Evolutionary conservation across 2,797 vertebrate species (phyloP).

Genomic region (Nyctalus aviator): DNA sequence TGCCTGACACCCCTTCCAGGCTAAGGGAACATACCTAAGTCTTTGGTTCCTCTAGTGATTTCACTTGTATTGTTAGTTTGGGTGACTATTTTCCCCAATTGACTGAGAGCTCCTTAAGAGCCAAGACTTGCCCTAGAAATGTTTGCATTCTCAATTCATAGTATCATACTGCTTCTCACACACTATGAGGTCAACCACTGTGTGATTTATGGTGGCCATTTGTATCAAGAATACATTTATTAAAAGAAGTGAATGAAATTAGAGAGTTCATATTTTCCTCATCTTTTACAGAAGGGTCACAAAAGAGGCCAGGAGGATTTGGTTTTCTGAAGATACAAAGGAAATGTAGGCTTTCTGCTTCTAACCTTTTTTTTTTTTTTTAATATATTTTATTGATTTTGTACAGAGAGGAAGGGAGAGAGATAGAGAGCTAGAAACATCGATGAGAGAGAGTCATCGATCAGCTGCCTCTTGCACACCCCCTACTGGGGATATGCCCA

Average conservation of each 20-base stretch:
- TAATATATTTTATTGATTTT: too few relatives aligned
- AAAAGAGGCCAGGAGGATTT: not conserved
- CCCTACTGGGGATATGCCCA: too few relatives aligned
- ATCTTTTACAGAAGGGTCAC: not conserved
- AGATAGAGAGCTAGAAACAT: too few relatives aligned
- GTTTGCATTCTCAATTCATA: not conserved
- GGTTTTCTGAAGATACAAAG: not conserved
- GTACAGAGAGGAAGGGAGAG: too few relatives aligned
- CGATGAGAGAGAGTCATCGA: too few relatives aligned
- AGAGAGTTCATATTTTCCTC: not conserved
- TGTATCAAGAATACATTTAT: not conserved
- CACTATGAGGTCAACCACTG: not conserved
- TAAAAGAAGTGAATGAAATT: constrained; percentile 6
- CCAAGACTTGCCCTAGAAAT: not conserved
- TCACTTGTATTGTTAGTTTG: not conserved
- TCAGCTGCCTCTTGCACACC: too few relatives aligned
- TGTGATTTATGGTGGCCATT: not conserved
- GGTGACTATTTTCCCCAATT: not conserved
- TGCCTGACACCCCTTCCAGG: not conserved
- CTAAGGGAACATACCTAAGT: not conserved
- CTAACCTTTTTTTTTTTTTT: not conserved
- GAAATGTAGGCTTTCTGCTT: not conserved
- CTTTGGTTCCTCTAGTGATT: not conserved
- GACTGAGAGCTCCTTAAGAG: not conserved
- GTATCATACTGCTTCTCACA: not conserved